Evolutionary conservation across 2,888 invertebrate genomes (phyloP), one percentile per base, ranked within the genome.

Genomic region (Drosophila conformis): DNA sequence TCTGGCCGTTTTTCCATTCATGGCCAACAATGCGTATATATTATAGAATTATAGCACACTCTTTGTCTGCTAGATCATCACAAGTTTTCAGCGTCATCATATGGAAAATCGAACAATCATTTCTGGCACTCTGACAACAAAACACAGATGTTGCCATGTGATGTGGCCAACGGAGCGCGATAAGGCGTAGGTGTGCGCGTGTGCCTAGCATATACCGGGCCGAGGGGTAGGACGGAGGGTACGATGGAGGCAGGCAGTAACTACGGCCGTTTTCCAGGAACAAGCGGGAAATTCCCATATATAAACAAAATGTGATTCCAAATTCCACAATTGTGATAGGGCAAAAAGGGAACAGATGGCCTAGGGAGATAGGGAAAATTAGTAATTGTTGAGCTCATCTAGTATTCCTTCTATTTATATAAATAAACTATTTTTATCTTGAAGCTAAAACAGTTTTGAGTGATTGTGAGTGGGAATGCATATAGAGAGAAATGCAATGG

Each of bases 181-280:
- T 7, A 46, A 49, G 60, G 68, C 86, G 86, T 83, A 69, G 85
- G 88, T 61, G 88, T 75, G 73, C 79, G 81, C 83, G 83, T 85
- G 83, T 71, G 49, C 29, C 27, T 52, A 18, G 5, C 4, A 35
- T 27, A 25, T 15, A 38, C 15, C 2, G 8, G 2, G 11, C n/a
- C n/a, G 6, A n/a, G 42, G 27, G 21, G 21, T 13, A 8, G 2
- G 31, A 7, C 5, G 11, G 4, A 33, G 13, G 40, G 21, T 42
- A 18, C 21, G 11, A 11, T 11, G 8, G 25, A 8, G 27, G 21
- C 4, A 48, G 35, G n/a, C 2, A 46, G 31, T 25, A 33, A 5
- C 36, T 52, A 5, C 18, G n/a, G 27, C 35, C 29, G 15, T 21
- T 33, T 11, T 29, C 21, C 21, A 57, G 0, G 31, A 13, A 31